Percentiles rank a stretch among this genome's conserved stretches.
Evolutionary conservation across 2,888 invertebrate species (phyloP).

Genomic region (Pollenia amentaria): DNA sequence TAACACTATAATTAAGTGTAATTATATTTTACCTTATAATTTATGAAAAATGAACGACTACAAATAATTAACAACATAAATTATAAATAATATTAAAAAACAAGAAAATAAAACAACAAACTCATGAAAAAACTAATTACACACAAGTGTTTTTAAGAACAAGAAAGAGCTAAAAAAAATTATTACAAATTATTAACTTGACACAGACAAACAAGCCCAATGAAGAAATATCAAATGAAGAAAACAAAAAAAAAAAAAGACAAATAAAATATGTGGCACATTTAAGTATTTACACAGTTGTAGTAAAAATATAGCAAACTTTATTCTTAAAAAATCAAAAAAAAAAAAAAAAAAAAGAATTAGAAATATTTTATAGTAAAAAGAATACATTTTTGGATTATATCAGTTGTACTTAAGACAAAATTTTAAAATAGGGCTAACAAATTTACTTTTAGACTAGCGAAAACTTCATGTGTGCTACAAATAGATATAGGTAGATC

Average conservation of each 20-base stretch:
- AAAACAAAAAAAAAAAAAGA: neutral
- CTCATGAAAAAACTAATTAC: slow-evolving; percentile 58
- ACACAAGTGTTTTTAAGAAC: slow-evolving; percentile 68
- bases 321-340: neutral
- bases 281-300: slow-evolving; percentile 39
- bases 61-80: slow-evolving; percentile 68
- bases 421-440: too few relatives aligned
- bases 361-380: too few relatives aligned
- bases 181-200: slow-evolving; percentile 63
- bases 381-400: too few relatives aligned
- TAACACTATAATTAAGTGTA: slow-evolving; percentile 71
- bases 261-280: slow-evolving; percentile 21
- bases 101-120: slow-evolving; percentile 22
- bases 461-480: too few relatives aligned
- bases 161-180: slow-evolving; percentile 12
- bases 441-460: too few relatives aligned
- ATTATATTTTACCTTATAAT: slow-evolving; percentile 72
- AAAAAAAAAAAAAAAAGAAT: neutral
- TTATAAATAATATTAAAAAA: slow-evolving; percentile 43
- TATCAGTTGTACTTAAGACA: too few relatives aligned
- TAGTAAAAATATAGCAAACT: neutral
- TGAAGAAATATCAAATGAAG: slow-evolving; percentile 35
- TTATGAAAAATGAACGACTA: slow-evolving; percentile 67
- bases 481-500: too few relatives aligned
- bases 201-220: slow-evolving; percentile 56